A percentile compares a stretch with the other conserved stretches of the same genome.
phyloP scores from a whole-genome alignment of 1,140 invertebrate species.

The Zaprionus kolodkinae region DNA sequence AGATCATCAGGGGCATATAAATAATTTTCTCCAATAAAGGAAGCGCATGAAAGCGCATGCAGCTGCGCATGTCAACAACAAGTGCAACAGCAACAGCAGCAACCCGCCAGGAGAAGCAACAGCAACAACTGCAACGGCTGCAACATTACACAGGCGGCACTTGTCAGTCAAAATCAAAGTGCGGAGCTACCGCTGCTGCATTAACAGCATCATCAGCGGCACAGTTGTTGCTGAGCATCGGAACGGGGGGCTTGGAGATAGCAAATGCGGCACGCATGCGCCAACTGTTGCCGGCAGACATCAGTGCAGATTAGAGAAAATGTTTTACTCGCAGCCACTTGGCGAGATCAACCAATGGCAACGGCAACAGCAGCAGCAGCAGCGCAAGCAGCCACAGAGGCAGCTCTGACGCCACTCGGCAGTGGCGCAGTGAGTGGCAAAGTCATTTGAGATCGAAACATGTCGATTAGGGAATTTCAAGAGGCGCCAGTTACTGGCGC shows the following conservation, averaged over 20 bases:
- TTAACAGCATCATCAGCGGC: constrained; percentile 68
- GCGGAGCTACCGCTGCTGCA: constrained; percentile 58
- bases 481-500: constrained; percentile 78
- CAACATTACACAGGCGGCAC: constrained; percentile 70
- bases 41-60: constrained; percentile 75
- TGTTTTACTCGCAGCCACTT: constrained; percentile 71
- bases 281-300: constrained; percentile 49
- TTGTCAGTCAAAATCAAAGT: constrained; percentile 83
- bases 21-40: constrained; percentile 81
- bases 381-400: neutral
- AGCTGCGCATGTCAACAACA: constrained; percentile 78
- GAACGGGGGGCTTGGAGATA: constrained; percentile 15
- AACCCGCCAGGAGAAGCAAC: constrained; percentile 34
- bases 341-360: constrained; percentile 39
- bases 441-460: constrained; percentile 83
- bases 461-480: constrained; percentile 83
- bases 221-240: constrained; percentile 8
- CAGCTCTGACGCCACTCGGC: neutral
- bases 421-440: constrained; percentile 46
- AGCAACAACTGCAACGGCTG: constrained; percentile 39
- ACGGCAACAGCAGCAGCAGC: constrained; percentile 28
- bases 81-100: constrained; percentile 31
- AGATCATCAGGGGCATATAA: constrained; percentile 67
- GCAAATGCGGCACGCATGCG: constrained; percentile 71
- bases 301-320: constrained; percentile 81